These are phyloP conservation scores for Propithecus coquereli DNA, from an alignment of 2,113 vertebrate species.

Conservation along the genomic window DNA sequence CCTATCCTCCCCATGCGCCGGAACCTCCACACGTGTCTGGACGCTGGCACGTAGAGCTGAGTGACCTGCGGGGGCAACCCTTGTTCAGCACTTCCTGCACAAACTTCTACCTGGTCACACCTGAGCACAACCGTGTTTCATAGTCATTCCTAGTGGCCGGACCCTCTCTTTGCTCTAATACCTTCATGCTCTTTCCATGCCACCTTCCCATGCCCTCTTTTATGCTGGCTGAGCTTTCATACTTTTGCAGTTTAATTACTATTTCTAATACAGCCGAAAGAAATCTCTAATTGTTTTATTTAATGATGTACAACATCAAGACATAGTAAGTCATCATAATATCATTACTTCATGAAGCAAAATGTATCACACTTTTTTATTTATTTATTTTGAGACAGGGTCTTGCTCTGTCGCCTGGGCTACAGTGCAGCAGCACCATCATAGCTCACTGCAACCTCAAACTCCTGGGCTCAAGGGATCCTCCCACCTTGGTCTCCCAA, in stretches of 20 bases:
- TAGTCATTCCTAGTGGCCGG: fast-evolving
- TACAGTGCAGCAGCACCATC: neutral
- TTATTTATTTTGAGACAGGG: neutral
- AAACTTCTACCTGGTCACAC: fast-evolving
- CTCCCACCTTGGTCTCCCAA: neutral
- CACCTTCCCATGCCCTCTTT: neutral
- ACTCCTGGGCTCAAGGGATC: neutral
- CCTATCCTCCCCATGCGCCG: constrained; percentile 97
- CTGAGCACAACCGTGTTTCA: fast-evolving
- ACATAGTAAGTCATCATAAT: neutral
- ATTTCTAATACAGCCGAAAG: neutral
- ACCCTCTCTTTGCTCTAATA: neutral
- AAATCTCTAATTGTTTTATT: neutral
- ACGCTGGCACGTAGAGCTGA: constrained; percentile 96
- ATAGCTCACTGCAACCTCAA: neutral
- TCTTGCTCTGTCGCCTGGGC: neutral
- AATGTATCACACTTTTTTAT: neutral
- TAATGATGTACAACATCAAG: neutral
- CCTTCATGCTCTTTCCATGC: fast-evolving
- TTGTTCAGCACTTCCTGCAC: neutral
- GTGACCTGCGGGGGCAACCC: constrained; percentile 87
- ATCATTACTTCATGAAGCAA: neutral
- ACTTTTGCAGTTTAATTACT: neutral
- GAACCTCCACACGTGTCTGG: constrained; percentile 94
- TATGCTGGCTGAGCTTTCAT: neutral